Evolutionary conservation across 2,888 invertebrate species (phyloP).

Genomic region (Apamea sordens): DNA sequence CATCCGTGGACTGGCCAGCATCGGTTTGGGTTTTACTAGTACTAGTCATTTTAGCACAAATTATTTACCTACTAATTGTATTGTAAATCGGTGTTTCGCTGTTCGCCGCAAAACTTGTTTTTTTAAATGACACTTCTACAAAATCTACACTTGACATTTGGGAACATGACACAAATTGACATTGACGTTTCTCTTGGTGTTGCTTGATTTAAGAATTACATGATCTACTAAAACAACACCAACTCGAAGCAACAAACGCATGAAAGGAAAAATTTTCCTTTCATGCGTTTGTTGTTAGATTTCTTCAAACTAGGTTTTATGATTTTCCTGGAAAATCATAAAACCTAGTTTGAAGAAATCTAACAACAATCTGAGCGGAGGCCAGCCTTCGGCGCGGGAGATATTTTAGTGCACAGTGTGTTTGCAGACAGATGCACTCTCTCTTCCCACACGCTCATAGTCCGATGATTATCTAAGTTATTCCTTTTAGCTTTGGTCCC

Average conservation of each 20-base stretch:
- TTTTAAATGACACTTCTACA: slow-evolving; percentile 33
- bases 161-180: background rate
- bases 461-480: background rate
- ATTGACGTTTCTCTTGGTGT: slow-evolving; percentile 3
- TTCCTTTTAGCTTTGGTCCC: background rate
- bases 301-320: no score
- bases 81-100: slow-evolving; percentile 22
- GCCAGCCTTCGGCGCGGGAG: no score
- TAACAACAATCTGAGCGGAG: background rate
- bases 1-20: slow-evolving; percentile 78
- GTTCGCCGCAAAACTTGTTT: slow-evolving; percentile 37
- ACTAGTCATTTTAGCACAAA: slow-evolving; percentile 37
- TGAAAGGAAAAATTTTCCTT: no score
- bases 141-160: slow-evolving; percentile 14
- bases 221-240: background rate
- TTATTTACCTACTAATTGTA: background rate
- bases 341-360: background rate
- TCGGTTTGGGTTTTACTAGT: slow-evolving; percentile 74
- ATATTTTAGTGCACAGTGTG: no score
- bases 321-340: no score
- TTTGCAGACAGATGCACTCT: no score
- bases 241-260: background rate
- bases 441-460: background rate
- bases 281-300: no score
- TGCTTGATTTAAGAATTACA: slow-evolving; percentile 8